These are phyloP conservation scores for Plutomurus gul DNA, from an alignment of 1,140 invertebrate genomes.

Conservation along the genomic window DNA sequence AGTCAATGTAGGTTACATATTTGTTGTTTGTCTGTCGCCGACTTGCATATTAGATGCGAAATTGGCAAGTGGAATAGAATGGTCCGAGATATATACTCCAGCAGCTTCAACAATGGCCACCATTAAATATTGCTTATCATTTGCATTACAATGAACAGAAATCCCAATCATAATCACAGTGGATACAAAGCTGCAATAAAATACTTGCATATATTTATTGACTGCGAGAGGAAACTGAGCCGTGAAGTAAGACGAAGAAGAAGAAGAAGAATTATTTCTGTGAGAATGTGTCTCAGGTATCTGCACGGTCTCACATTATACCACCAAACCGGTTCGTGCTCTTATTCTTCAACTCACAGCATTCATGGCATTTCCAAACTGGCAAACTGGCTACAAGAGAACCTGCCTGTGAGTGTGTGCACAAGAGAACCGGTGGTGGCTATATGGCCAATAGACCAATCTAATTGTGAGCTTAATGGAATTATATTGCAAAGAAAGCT, in stretches of 20 bases:
- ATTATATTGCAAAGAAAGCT: background rate
- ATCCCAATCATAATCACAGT: background rate
- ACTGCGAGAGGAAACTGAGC: too few relatives aligned
- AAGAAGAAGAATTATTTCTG: too few relatives aligned
- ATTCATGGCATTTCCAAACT: background rate
- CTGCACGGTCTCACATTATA: background rate
- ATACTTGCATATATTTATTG: background rate
- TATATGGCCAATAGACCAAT: too few relatives aligned
- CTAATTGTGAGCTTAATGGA: background rate
- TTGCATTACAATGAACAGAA: background rate
- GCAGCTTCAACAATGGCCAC: too few relatives aligned
- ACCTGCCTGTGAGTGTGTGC: background rate
- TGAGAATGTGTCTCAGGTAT: background rate
- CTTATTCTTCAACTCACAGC: background rate
- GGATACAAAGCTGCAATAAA: background rate
- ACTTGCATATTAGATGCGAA: background rate
- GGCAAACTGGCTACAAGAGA: background rate
- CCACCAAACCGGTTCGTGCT: background rate
- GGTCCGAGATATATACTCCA: too few relatives aligned
- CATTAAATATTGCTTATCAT: too few relatives aligned
- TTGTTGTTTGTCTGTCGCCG: slow-evolving; percentile 21
- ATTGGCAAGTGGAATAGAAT: too few relatives aligned
- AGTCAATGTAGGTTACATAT: slow-evolving; percentile 9
- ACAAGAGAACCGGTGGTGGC: too few relatives aligned
- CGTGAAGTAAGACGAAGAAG: too few relatives aligned